These are phyloP conservation scores for Drosophila lacicola DNA, from an alignment of 2,888 invertebrate genomes.

Conservation along the genomic window DNA sequence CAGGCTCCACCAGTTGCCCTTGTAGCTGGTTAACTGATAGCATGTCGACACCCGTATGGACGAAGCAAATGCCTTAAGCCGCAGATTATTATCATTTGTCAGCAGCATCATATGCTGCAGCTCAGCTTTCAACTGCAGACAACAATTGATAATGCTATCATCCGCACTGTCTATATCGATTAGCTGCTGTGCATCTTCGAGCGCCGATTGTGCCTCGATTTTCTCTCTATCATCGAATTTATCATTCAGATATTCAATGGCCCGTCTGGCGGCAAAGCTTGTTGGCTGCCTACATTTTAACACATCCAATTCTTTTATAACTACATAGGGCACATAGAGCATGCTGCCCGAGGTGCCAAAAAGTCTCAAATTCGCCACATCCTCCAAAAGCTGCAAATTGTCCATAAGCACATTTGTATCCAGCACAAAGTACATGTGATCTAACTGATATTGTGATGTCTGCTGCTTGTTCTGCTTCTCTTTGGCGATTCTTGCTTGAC, in stretches of 20 bases:
- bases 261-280: slow-evolving; percentile 9
- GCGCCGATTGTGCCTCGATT: slow-evolving; percentile 85
- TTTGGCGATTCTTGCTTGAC: not conserved
- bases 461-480: not conserved
- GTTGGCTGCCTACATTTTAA: slow-evolving; percentile 24
- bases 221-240: slow-evolving; percentile 34
- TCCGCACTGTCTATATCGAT: slow-evolving; percentile 85
- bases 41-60: slow-evolving; percentile 80
- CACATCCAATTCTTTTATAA: slow-evolving; percentile 86
- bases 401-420: slow-evolving; percentile 86
- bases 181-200: slow-evolving; percentile 83
- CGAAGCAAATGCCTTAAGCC: slow-evolving; percentile 86
- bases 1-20: slow-evolving; percentile 11
- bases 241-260: slow-evolving; percentile 38
- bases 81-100: slow-evolving; percentile 86
- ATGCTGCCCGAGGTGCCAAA: slow-evolving; percentile 79
- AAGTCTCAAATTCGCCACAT: slow-evolving; percentile 74
- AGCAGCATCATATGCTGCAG: slow-evolving; percentile 84
- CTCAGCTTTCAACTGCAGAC: slow-evolving; percentile 84
- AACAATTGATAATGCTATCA: slow-evolving; percentile 86
- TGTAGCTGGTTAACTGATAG: slow-evolving; percentile 62
- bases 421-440: slow-evolving; percentile 84
- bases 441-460: not conserved
- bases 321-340: slow-evolving; percentile 86
- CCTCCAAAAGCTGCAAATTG: slow-evolving; percentile 82